These are phyloP conservation scores for Euura saliciscinereae DNA, from an alignment of 1,140 invertebrate genomes.

Conservation along the genomic window DNA sequence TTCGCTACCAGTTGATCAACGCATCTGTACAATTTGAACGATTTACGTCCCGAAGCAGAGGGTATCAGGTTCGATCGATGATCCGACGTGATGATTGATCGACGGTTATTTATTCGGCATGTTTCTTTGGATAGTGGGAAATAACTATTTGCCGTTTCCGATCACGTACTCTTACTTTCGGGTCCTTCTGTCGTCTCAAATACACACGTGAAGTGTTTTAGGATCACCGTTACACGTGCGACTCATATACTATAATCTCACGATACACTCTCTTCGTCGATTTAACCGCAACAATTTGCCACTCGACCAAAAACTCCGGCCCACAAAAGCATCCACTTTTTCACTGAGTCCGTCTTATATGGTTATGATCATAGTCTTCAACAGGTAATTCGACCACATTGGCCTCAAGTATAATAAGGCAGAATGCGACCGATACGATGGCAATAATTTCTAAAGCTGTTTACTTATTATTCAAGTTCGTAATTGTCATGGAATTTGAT, in stretches of 20 bases:
- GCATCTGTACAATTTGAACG: no score
- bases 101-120: background rate
- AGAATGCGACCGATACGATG: no score
- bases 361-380: no score
- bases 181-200: slow-evolving; percentile 1
- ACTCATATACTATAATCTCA: background rate
- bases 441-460: no score
- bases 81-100: background rate
- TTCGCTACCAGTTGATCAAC: no score
- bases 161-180: background rate
- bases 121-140: background rate
- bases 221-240: slow-evolving; percentile 2
- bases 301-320: background rate
- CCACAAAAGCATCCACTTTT: no score
- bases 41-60: background rate
- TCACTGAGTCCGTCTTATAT: no score
- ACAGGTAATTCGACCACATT: no score
- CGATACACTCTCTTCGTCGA: background rate
- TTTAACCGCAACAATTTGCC: background rate
- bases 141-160: background rate
- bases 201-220: slow-evolving; percentile 4
- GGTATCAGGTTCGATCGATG: background rate
- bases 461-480: no score
- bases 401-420: no score
- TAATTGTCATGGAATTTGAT: no score